Evolutionary conservation across 2,888 invertebrate species (phyloP).

Genomic region (Caenorhabditis doughertyi): DNA sequence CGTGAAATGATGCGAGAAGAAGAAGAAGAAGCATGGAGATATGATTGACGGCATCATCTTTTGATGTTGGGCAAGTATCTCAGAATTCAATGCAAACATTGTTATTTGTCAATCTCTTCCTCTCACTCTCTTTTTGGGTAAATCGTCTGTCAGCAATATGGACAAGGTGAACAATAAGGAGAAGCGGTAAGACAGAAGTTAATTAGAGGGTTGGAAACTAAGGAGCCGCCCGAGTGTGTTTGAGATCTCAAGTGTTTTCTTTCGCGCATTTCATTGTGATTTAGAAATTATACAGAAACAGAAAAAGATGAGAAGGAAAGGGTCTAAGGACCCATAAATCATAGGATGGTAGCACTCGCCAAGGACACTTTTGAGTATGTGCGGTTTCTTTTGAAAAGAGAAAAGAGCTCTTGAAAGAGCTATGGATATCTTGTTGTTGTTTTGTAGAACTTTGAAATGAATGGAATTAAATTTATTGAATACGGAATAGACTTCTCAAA

Average conservation of each 20-base stretch:
- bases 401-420: constrained; percentile 5
- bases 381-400: constrained; percentile 26
- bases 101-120: constrained; percentile 24
- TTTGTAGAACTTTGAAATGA: not conserved
- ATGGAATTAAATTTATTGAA: not conserved
- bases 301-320: not conserved
- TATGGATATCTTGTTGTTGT: no score
- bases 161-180: not conserved
- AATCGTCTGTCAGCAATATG: constrained; percentile 29
- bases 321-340: constrained; percentile 37
- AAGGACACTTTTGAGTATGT: constrained; percentile 35
- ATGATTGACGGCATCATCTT: constrained; percentile 21
- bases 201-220: constrained; percentile 35
- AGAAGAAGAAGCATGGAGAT: constrained; percentile 43
- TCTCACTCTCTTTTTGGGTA: not conserved
- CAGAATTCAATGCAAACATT: constrained; percentile 24
- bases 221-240: constrained; percentile 22
- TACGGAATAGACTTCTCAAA: no score
- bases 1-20: constrained; percentile 54
- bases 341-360: constrained; percentile 24
- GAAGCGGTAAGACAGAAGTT: constrained; percentile 30
- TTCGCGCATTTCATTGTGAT: constrained; percentile 49
- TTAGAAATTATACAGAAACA: constrained; percentile 44
- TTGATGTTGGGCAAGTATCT: not conserved
- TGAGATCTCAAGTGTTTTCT: constrained; percentile 54